Conservation (phyloP, 2,797 vertebrate genomes). For the Gallinago nigripennis region DNA sequence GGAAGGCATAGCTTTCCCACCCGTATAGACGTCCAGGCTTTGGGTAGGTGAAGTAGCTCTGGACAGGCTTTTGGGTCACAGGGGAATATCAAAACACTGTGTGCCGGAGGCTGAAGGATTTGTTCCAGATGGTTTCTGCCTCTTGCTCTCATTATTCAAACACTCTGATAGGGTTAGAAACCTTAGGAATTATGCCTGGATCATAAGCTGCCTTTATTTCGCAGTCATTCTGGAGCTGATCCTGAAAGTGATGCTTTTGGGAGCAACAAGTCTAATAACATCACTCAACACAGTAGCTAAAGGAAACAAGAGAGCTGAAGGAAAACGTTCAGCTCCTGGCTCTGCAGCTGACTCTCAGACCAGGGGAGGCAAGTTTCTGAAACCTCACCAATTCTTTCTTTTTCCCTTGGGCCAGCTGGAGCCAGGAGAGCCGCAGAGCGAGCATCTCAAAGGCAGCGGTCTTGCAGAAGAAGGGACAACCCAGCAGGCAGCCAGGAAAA, state of each 20-base stretch:
- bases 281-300: constrained; percentile 54
- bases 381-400: neutral
- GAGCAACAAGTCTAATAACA: constrained; percentile 44
- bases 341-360: constrained; percentile 9
- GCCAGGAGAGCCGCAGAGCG: neutral
- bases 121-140: constrained; percentile 38
- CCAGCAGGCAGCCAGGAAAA: neutral
- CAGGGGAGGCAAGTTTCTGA: neutral
- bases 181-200: constrained; percentile 36
- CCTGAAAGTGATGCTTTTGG: constrained; percentile 45
- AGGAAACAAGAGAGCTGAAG: constrained; percentile 16
- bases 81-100: neutral
- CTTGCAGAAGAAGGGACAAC: neutral
- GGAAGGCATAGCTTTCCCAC: neutral
- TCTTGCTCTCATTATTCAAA: neutral
- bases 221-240: constrained; percentile 16
- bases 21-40: rapidly evolving
- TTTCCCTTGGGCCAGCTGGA: neutral
- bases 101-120: neutral
- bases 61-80: neutral
- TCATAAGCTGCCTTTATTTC: neutral
- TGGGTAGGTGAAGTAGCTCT: constrained; percentile 24
- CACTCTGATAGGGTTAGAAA: constrained; percentile 7
- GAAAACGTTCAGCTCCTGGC: neutral
- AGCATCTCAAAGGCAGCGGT: neutral